Base-by-base conservation (phyloP, 1,140 invertebrate species). In the Hetaerina americana region DNA sequence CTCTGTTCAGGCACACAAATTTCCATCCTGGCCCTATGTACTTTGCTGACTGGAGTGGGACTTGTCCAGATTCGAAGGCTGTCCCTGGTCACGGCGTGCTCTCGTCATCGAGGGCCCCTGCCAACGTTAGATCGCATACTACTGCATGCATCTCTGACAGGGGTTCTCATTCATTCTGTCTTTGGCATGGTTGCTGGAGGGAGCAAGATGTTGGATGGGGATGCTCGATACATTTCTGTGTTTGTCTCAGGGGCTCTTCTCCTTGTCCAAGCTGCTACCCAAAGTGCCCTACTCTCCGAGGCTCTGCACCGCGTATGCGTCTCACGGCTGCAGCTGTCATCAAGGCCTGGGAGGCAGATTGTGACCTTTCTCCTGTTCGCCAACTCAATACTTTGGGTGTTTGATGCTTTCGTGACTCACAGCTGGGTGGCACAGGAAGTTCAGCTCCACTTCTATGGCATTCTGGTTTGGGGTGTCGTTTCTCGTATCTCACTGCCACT, bases 321-420 rank as follows among this genome's bases (percentile, higher is more conserved):
- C 40, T 85, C 85, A 0, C 78, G 84, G 0, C 82, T 82, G 73
- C 85, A 86, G 73, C 80, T 84, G 75, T 75, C 82, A 31, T 79
- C 82, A 0, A 88, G 88, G 73, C 88, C 89, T 0, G 89, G 86
- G 1, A 78, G 89, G 8, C 87, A 89, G 72, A 81, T 89, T 1
- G 84, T 90, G 49, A 90, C 87, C 0, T 90, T 89, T 76, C 78
- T 90, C 15, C 79, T 90, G 0, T 87, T 90, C 73, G 85, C 85
- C 72, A 90, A 91, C 76, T 82, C 87, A 2, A 87, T 88, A 0
- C 78, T 90, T 0, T 90, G 89, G 88, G 82, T 88, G 0, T 86
- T 89, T 69, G 87, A 89, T 72, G 88, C 87, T 6, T 89, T 90
- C 70, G 87, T 89, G 71, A 87, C 87, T 1, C 87, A 88, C 74